Percentiles rank a stretch among this genome's conserved stretches.
phyloP scores from a whole-genome alignment of 2,113 vertebrate genomes.

The Charadrius vociferus region DNA sequence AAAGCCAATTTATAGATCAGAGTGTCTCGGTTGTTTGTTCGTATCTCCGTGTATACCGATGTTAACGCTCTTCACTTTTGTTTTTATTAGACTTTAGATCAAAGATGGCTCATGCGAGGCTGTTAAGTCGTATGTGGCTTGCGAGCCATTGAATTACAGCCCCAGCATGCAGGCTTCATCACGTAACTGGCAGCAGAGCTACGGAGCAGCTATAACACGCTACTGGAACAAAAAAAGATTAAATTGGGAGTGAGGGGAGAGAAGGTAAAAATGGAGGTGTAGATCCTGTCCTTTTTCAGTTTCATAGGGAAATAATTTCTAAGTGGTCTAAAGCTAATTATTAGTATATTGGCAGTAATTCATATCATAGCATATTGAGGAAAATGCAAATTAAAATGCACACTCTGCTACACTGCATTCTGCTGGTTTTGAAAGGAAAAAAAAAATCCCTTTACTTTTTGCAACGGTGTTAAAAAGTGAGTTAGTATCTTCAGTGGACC shows the following conservation, averaged over 20 bases:
- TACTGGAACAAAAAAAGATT: neutral
- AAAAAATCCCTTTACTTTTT: neutral
- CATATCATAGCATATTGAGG: neutral
- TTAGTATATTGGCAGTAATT: neutral
- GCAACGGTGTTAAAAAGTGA: neutral
- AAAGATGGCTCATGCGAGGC: neutral
- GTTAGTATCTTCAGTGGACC: neutral
- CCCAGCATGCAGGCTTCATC: neutral
- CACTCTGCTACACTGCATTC: neutral
- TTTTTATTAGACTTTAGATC: neutral
- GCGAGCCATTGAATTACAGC: neutral
- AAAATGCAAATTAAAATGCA: neutral
- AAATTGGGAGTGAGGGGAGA: neutral
- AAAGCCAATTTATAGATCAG: neutral
- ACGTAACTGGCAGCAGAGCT: neutral
- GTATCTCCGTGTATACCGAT: accelerated
- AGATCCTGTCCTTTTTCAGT: neutral
- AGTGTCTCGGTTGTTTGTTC: accelerated
- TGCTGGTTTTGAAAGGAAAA: neutral
- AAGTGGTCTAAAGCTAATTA: neutral
- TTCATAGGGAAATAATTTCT: neutral
- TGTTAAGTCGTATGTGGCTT: neutral
- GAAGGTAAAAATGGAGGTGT: neutral
- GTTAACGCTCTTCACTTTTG: neutral
- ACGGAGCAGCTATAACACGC: neutral